phyloP scores from a whole-genome alignment of 2,888 invertebrate species.

The Polylopha cassiicola region DNA sequence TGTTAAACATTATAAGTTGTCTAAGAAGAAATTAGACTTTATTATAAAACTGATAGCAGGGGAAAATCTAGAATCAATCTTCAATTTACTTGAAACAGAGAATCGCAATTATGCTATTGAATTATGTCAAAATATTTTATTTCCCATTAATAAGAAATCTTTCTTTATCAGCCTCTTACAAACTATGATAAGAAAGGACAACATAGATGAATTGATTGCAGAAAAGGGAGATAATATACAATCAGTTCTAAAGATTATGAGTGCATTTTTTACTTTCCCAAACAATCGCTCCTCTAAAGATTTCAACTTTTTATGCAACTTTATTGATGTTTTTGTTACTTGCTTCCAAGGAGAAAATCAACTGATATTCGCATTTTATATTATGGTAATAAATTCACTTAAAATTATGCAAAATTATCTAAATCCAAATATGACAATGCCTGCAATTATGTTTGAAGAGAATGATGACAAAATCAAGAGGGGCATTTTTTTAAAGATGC shows the following conservation, averaged over 20 bases:
- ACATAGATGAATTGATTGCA: slow-evolving; percentile 51
- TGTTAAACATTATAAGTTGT: slow-evolving; percentile 53
- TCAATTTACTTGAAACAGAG: slow-evolving; percentile 51
- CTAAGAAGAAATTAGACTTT: slow-evolving; percentile 63
- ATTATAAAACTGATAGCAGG: slow-evolving; percentile 51
- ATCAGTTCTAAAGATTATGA: slow-evolving; percentile 65
- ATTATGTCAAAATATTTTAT: slow-evolving; percentile 52
- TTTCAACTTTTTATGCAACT: slow-evolving; percentile 49
- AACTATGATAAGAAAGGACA: slow-evolving; percentile 59
- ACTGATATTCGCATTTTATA: slow-evolving; percentile 61
- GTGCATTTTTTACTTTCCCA: slow-evolving; percentile 54
- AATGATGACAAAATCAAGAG: slow-evolving; percentile 54
- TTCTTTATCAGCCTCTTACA: slow-evolving; percentile 56
- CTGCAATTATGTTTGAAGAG: slow-evolving; percentile 43
- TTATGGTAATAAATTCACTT: slow-evolving; percentile 52
- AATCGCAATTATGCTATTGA: slow-evolving; percentile 39
- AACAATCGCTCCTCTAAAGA: slow-evolving; percentile 44
- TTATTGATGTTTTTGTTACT: slow-evolving; percentile 57
- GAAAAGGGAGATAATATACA: slow-evolving; percentile 68
- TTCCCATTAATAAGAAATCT: slow-evolving; percentile 55
- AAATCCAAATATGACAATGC: slow-evolving; percentile 49
- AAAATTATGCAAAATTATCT: slow-evolving; percentile 59
- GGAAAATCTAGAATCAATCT: slow-evolving; percentile 56
- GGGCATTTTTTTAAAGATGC: slow-evolving; percentile 55
- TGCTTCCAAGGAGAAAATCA: slow-evolving; percentile 57